phyloP scores from a whole-genome alignment of 2,113 vertebrate genomes.

The Sorex fumeus region DNA sequence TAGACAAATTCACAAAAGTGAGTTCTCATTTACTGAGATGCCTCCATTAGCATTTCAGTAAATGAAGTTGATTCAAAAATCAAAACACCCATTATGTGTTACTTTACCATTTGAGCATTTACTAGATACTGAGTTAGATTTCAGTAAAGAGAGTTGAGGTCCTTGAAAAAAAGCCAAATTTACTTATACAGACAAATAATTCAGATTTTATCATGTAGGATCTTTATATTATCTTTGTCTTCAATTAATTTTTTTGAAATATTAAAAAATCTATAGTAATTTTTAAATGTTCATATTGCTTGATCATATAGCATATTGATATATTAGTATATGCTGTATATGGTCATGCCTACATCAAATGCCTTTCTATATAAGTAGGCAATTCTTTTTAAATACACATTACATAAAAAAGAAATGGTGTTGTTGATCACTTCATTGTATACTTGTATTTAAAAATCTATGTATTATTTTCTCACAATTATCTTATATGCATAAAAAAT shows the following conservation, averaged over 20 bases:
- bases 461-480: neutral
- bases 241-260: neutral
- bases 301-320: no score
- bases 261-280: no score
- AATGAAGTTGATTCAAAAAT: neutral
- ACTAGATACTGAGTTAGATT: neutral
- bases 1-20: no score
- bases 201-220: constrained; percentile 3
- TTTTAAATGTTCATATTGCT: no score
- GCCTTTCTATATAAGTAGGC: neutral
- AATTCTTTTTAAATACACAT: neutral
- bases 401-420: neutral
- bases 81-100: neutral
- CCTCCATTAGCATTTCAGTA: neutral
- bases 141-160: neutral
- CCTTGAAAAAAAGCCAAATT: constrained; percentile 6
- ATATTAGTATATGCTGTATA: no score
- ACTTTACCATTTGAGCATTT: neutral
- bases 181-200: neutral
- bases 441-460: neutral
- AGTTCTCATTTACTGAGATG: no score
- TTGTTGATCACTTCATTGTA: neutral
- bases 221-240: neutral
- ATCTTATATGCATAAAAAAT: no score
- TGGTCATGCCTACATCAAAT: neutral